Evolutionary conservation across 2,888 invertebrate genomes (phyloP), one percentile per base, ranked within the genome.

Genomic region (Conus canariensis): DNA sequence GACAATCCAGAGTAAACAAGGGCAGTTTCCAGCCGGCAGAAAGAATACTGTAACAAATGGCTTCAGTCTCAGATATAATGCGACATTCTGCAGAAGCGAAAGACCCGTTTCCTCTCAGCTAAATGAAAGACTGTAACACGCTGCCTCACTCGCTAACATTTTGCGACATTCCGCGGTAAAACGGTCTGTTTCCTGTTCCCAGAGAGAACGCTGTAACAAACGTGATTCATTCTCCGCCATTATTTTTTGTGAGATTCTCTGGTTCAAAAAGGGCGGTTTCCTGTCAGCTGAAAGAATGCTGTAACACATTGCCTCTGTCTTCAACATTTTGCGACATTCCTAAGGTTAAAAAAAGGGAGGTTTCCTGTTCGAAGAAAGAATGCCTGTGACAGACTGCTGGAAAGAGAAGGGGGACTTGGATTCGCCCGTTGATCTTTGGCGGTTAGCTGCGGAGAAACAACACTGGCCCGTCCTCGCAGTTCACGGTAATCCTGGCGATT

Each of bases 141-240:
- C 45, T 45, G 45, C 45, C 45, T 45, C 45, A 45, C 45, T 45
- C 45, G 45, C 45, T 4, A 1, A 45, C 45, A 74, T n/a, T 22
- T 74, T 74, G 74, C 74, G 74, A 74, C 74, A 74, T n/a, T 74
- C 8, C n/a, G 74, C 74, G n/a, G 74, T n/a, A 25, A 74, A 45
- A 45, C 45, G 45, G 45, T 45, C 45, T 1, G 45, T 45, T 45
- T 45, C 45, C 45, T 45, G 45, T 45, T 45, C 45, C 45, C 45
- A 45, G 45, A 45, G 45, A 45, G 45, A 45, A 4, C 45, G 45
- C 45, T 45, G 45, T 45, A 45, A 45, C 45, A 45, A 45, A 45
- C 45, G 0, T 45, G 3, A 45, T 45, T 45, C 45, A 45, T 45
- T 45, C 45, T 45, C 45, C 4, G 45, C 45, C 45, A 45, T 45